A percentile compares a stretch with the other conserved stretches of the same genome.
Evolutionary conservation across 2,113 vertebrate genomes (phyloP).

Genomic region (Solea solea): DNA sequence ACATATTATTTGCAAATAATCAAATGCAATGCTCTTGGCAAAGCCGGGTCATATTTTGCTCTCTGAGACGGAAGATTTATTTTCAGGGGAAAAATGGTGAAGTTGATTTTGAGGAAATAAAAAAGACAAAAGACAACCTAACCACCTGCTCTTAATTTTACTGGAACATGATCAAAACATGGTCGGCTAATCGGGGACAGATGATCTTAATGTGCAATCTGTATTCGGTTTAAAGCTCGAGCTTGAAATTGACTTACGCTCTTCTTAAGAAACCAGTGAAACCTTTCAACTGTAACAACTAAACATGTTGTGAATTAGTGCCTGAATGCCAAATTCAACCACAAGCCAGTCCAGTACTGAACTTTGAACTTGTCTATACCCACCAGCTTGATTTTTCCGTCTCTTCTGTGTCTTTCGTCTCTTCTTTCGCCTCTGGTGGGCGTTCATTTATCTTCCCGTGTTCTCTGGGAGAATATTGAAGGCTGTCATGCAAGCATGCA

Average conservation of each 20-base stretch:
- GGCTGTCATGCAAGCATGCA: conserved; percentile 63
- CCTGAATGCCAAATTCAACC: conserved; percentile 61
- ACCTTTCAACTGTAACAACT: conserved; percentile 68
- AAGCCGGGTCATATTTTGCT: conserved; percentile 45
- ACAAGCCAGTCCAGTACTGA: conserved; percentile 52
- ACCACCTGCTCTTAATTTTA: conserved; percentile 69
- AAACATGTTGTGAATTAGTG: conserved; percentile 72
- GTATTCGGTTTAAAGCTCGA: conserved; percentile 58
- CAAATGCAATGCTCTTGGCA: conserved; percentile 64
- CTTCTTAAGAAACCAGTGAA: conserved; percentile 54
- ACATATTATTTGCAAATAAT: conserved; percentile 72
- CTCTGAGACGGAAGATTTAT: conserved; percentile 58
- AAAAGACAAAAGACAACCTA: conserved; percentile 55
- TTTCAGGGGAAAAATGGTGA: conserved; percentile 37
- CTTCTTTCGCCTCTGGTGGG: conserved; percentile 5
- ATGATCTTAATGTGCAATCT: conserved; percentile 68
- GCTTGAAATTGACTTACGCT: conserved; percentile 57
- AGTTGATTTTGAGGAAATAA: conserved; percentile 57
- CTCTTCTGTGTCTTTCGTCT: conserved; percentile 6
- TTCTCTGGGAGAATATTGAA: conserved; percentile 67
- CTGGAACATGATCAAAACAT: conserved; percentile 72
- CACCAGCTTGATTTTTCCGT: conserved; percentile 41
- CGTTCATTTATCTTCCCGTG: conserved; percentile 74
- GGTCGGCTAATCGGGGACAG: conserved; percentile 62
- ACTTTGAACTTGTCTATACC: conserved; percentile 65